Evolutionary conservation across 2,888 invertebrate genomes (phyloP).

Genomic region (Drosophila imparisetae): DNA sequence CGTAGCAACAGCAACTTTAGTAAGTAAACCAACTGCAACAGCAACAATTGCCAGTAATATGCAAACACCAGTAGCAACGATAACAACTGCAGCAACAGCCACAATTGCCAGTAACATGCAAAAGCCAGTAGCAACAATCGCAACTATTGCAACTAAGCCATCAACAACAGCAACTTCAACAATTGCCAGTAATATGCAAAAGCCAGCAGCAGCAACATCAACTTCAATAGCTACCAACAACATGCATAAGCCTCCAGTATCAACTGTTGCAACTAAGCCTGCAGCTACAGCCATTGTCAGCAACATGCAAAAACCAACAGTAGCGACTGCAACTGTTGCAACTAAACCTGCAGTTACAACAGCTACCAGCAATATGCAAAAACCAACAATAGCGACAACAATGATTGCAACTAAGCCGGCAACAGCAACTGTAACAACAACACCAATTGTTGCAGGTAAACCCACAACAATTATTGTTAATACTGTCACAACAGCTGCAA

Average conservation of each 20-base stretch:
- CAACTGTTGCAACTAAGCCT: conserved; percentile 10
- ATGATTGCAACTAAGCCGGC: background rate
- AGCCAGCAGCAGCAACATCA: background rate
- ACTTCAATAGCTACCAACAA: conserved; percentile 5
- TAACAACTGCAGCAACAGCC: background rate
- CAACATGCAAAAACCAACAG: background rate
- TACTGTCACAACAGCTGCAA: conserved; percentile 7
- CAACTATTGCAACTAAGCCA: background rate
- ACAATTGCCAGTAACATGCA: conserved; percentile 2
- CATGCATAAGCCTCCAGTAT: background rate
- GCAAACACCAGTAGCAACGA: background rate
- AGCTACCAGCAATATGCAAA: conserved; percentile 1
- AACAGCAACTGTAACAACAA: background rate
- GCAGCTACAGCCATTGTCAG: background rate
- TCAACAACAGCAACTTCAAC: conserved; percentile 6
- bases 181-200: conserved; percentile 4
- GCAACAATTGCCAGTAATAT: background rate
- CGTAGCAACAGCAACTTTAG: background rate
- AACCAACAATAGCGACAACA: background rate
- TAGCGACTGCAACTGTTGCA: conserved; percentile 5
- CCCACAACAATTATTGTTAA: conserved; percentile 13
- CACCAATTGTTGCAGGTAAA: conserved; percentile 1
- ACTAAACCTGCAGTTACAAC: conserved; percentile 8
- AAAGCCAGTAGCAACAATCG: conserved; percentile 2
- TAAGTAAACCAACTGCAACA: background rate